Percentiles rank a stretch among this genome's conserved stretches.
phyloP scores from a whole-genome alignment of 1,140 invertebrate species.

The Venustaconcha ellipsiformis region DNA sequence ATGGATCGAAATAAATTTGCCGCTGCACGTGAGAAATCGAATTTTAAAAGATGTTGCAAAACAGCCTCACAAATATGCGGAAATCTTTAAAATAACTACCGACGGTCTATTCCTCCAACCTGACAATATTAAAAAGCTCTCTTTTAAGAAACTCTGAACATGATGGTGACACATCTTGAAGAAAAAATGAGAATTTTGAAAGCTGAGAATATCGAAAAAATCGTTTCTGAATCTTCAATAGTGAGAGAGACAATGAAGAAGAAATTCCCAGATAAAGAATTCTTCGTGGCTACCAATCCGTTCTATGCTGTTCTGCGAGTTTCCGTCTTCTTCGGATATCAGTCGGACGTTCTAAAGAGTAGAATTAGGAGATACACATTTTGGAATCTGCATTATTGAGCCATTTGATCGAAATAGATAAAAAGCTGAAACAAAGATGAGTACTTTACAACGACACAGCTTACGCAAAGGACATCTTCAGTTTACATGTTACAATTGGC shows the following conservation, averaged over 20 bases:
- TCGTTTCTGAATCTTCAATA: slow-evolving; percentile 16
- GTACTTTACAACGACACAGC: slow-evolving; percentile 4
- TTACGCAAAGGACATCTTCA: slow-evolving; percentile 16
- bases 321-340: slow-evolving; percentile 11
- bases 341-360: slow-evolving; percentile 5
- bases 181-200: too few species aligned
- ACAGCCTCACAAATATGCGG: too few species aligned
- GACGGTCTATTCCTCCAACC: too few species aligned
- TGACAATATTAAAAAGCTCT: too few species aligned
- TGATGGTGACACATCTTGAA: too few species aligned
- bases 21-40: too few species aligned
- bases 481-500: slow-evolving; percentile 8
- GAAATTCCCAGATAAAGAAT: slow-evolving; percentile 1
- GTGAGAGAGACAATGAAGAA: slow-evolving; percentile 1
- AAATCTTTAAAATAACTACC: too few species aligned
- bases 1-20: too few species aligned
- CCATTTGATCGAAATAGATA: slow-evolving; percentile 11
- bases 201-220: neutral
- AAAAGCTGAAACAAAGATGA: slow-evolving; percentile 4
- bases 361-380: slow-evolving; percentile 18
- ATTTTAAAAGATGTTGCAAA: too few species aligned
- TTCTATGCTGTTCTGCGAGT: slow-evolving; percentile 12
- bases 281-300: slow-evolving; percentile 12
- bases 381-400: slow-evolving; percentile 5
- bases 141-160: too few species aligned